A percentile compares a stretch with the other conserved stretches of the same genome.
Conservation (phyloP, 2,797 vertebrate genomes). For the Gadopsis marmoratus region DNA sequence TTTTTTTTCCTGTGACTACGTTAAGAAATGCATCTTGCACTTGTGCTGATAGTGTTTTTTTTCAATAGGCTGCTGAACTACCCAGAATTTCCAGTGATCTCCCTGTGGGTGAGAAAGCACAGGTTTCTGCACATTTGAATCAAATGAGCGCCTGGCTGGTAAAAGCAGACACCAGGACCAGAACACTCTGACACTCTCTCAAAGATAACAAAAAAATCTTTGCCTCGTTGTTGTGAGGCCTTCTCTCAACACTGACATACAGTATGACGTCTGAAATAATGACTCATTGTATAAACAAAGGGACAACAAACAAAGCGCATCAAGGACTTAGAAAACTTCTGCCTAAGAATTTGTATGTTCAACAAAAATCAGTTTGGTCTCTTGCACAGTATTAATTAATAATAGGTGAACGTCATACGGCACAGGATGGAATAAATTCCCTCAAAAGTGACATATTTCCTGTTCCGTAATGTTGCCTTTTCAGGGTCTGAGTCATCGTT, state of each 20-base stretch:
- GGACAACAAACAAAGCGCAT: background rate
- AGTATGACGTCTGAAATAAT: conserved; percentile 17
- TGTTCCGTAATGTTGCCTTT: conserved; percentile 11
- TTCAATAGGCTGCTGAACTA: background rate
- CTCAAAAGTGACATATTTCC: background rate
- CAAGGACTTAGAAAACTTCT: background rate
- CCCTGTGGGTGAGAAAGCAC: background rate
- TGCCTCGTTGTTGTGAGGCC: conserved; percentile 19
- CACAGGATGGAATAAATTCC: background rate
- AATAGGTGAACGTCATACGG: background rate
- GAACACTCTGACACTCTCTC: conserved; percentile 13
- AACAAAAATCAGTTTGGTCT: background rate
- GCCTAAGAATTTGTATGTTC: background rate
- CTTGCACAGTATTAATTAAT: background rate
- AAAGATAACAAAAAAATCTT: conserved; percentile 14
- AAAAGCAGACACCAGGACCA: conserved; percentile 10
- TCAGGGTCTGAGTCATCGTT: conserved; percentile 25
- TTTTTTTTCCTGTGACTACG: background rate
- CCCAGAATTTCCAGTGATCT: background rate
- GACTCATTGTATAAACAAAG: conserved; percentile 33
- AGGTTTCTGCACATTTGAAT: background rate
- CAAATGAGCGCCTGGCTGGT: background rate
- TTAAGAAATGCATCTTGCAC: background rate
- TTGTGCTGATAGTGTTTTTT: conserved; percentile 3
- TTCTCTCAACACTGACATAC: conserved; percentile 2